These are phyloP conservation scores for Halcyon chelicuti DNA, from an alignment of 2,797 vertebrate genomes.

Conservation along the genomic window DNA sequence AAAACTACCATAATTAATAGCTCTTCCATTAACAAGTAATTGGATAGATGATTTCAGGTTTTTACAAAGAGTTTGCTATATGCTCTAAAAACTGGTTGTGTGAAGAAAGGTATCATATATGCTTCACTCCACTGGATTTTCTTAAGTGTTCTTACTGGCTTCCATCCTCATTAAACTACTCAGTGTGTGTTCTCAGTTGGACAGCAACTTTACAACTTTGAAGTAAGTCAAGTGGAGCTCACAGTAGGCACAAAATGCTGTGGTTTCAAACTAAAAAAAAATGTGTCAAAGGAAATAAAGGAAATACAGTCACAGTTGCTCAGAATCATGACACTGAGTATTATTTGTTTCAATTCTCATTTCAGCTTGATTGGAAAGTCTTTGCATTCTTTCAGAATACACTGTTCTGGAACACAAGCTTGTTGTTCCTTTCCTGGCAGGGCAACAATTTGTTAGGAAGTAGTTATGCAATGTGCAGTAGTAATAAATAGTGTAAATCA, in stretches of 20 bases:
- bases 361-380: neutral
- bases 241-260: neutral
- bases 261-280: neutral
- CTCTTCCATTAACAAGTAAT: neutral
- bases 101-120: neutral
- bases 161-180: conserved; percentile 52
- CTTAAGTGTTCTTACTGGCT: neutral
- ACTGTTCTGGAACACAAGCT: neutral
- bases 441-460: neutral
- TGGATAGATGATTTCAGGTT: neutral
- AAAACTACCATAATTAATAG: neutral
- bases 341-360: neutral
- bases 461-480: neutral
- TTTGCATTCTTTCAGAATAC: neutral
- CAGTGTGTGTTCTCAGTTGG: conserved; percentile 44
- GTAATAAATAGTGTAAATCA: neutral
- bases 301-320: neutral
- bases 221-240: conserved; percentile 23
- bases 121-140: neutral
- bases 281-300: neutral
- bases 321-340: neutral
- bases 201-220: conserved; percentile 17
- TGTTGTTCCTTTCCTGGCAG: neutral
- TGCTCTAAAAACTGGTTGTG: neutral
- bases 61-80: neutral